Conservation (phyloP, 2,113 vertebrate genomes). For the Galeopterus variegatus region DNA sequence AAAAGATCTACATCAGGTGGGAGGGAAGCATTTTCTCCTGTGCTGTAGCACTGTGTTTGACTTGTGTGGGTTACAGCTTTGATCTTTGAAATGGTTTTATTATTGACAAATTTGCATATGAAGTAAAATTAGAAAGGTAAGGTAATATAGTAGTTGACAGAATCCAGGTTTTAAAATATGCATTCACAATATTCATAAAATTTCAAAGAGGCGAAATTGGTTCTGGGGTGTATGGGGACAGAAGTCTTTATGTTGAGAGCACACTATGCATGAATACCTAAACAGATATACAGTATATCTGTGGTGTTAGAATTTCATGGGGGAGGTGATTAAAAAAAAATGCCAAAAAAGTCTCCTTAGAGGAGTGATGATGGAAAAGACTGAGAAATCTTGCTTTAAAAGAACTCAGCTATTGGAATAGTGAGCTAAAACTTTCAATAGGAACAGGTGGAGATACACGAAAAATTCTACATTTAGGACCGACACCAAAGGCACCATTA, state of each 20-base stretch:
- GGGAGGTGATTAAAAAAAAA: not conserved
- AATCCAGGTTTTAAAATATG: not conserved
- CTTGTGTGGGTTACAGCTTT: not conserved
- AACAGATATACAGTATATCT: not conserved
- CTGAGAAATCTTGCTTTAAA: not conserved
- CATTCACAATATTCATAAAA: not conserved
- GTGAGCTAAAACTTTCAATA: not conserved
- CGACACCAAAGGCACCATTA: not conserved
- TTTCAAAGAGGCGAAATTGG: not conserved
- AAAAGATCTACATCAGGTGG: not conserved
- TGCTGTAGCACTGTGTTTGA: not conserved
- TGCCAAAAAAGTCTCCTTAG: not conserved
- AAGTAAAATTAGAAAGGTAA: conserved; percentile 15
- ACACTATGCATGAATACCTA: not conserved
- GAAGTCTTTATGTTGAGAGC: not conserved
- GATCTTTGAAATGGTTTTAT: not conserved
- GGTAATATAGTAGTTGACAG: not conserved
- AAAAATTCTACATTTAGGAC: not conserved
- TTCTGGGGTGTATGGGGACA: not conserved
- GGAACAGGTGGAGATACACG: not conserved
- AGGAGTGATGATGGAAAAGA: not conserved
- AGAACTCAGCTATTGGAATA: not conserved
- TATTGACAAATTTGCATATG: not conserved
- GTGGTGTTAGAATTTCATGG: not conserved
- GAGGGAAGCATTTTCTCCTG: not conserved